Conservation (phyloP, 2,888 invertebrate genomes). For the Polymixis flavicincta region DNA sequence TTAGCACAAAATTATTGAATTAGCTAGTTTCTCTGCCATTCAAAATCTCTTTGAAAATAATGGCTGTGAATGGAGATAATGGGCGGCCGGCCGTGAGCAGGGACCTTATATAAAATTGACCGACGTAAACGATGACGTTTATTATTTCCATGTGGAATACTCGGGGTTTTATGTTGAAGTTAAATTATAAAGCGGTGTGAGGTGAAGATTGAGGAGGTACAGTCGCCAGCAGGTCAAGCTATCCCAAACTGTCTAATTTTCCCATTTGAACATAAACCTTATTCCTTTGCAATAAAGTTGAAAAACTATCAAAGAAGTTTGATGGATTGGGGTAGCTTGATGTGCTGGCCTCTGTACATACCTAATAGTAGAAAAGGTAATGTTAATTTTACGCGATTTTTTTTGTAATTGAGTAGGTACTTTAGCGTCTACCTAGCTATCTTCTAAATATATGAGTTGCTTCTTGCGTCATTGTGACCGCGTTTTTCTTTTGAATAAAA, state of each 20-base stretch:
- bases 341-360: too few species aligned
- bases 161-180: conserved; percentile 26
- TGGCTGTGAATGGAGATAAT: conserved; percentile 30
- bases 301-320: too few species aligned
- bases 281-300: too few species aligned
- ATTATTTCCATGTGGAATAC: conserved; percentile 48
- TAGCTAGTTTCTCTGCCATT: conserved; percentile 36
- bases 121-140: conserved; percentile 42
- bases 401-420: too few species aligned
- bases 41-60: conserved; percentile 50
- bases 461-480: too few species aligned
- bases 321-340: too few species aligned
- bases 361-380: background rate
- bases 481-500: too few species aligned
- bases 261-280: too few species aligned
- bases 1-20: conserved; percentile 50
- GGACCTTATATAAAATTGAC: conserved; percentile 27
- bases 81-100: conserved; percentile 11
- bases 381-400: background rate
- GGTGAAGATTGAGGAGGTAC: background rate
- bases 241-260: too few species aligned
- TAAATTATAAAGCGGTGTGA: conserved; percentile 26
- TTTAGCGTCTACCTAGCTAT: too few species aligned
- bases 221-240: too few species aligned
- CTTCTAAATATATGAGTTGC: too few species aligned